These are phyloP conservation scores for Mantis religiosa DNA, from an alignment of 2,888 invertebrate species.

Conservation along the genomic window DNA sequence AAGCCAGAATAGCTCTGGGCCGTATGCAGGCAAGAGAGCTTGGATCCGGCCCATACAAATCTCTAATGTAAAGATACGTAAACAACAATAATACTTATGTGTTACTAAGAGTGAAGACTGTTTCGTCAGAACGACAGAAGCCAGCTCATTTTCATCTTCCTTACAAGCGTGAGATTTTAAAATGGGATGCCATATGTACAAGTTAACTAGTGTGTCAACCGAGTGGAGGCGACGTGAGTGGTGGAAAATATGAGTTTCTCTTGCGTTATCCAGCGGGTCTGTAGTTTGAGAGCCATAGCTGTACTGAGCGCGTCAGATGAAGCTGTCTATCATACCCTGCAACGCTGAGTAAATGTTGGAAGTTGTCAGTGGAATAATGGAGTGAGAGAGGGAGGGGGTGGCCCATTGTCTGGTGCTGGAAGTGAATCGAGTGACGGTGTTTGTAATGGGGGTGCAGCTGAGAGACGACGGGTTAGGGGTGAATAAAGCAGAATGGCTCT, in stretches of 20 bases:
- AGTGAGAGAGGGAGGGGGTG: neutral
- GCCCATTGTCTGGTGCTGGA: neutral
- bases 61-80: no score
- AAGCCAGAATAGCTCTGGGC: no score
- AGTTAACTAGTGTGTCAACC: neutral
- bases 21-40: no score
- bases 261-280: neutral
- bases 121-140: no score
- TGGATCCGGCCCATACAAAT: no score
- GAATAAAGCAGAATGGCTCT: conserved; percentile 3
- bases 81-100: no score
- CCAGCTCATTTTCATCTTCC: neutral
- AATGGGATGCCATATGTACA: neutral
- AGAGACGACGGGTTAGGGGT: neutral
- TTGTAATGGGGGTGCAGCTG: conserved; percentile 7
- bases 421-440: conserved; percentile 6
- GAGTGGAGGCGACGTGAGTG: neutral
- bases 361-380: conserved; percentile 16
- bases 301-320: conserved; percentile 1
- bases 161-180: neutral
- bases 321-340: conserved; percentile 13
- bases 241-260: neutral
- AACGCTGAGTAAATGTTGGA: conserved; percentile 14
- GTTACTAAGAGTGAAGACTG: no score
- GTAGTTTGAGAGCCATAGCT: neutral